phyloP scores from a whole-genome alignment of 2,797 vertebrate species.

The Oreochromis grahami region DNA sequence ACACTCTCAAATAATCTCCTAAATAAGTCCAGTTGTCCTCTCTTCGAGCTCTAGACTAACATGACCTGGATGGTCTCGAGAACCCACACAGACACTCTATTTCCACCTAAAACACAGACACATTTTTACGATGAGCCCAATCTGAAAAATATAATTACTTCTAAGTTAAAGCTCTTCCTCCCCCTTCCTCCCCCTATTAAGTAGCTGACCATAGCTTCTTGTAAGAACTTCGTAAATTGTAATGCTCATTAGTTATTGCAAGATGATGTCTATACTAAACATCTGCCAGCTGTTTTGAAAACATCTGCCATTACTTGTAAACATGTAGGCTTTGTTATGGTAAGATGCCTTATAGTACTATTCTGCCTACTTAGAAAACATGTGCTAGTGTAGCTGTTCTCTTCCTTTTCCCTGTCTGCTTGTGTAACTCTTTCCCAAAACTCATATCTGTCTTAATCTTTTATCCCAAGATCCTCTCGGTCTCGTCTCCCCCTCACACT shows the following conservation, averaged over 20 bases:
- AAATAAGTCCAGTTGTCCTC: background rate
- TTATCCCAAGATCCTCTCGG: background rate
- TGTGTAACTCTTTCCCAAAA: background rate
- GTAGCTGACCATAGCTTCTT: background rate
- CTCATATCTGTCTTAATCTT: background rate
- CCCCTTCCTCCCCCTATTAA: background rate
- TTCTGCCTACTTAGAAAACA: background rate
- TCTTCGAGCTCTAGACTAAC: background rate
- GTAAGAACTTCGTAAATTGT: background rate
- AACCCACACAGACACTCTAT: background rate
- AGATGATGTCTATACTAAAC: background rate
- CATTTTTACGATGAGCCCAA: background rate
- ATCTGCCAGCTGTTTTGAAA: constrained; percentile 16
- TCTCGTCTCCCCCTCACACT: background rate
- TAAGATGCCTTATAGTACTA: background rate
- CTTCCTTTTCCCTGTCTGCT: background rate
- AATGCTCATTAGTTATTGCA: background rate
- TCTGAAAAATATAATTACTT: background rate
- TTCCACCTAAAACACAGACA: background rate
- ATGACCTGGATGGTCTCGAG: background rate
- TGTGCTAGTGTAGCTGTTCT: background rate
- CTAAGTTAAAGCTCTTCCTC: background rate
- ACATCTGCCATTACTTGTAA: background rate
- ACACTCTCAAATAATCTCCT: background rate
- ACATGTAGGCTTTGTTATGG: background rate